Percentiles rank a stretch among this genome's conserved stretches.
These are phyloP conservation scores for Chascanopsetta lugubris DNA, from an alignment of 2,113 vertebrate genomes.

Conservation along the genomic window DNA sequence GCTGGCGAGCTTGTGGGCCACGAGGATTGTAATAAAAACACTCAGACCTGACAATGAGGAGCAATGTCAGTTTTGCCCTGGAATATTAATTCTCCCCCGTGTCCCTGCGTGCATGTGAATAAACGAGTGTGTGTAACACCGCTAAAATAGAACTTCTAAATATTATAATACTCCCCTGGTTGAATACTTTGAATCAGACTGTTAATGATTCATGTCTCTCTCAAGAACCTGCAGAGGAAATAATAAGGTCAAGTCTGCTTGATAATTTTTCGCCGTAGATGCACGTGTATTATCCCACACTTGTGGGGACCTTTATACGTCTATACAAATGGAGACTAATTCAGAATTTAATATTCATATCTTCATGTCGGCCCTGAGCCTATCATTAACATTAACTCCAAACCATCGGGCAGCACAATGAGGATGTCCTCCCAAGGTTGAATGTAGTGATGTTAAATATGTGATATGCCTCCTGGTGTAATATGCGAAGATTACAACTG, in stretches of 20 bases:
- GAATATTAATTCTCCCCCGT: neutral
- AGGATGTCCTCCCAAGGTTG: no score
- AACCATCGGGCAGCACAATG: neutral
- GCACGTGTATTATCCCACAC: neutral
- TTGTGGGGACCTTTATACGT: no score
- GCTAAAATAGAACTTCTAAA: neutral
- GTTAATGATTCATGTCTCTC: neutral
- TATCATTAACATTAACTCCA: neutral
- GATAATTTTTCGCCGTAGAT: neutral
- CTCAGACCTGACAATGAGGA: conserved; percentile 28
- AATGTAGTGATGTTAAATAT: no score
- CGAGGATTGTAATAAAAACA: conserved; percentile 56
- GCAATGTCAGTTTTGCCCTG: conserved; percentile 25
- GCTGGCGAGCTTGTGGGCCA: conserved; percentile 41
- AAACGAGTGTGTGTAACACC: neutral
- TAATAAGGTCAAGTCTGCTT: neutral
- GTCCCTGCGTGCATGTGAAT: neutral
- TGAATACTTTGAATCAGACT: neutral
- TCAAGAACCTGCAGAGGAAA: neutral
- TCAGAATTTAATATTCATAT: neutral
- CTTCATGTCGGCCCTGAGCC: neutral
- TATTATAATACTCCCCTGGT: neutral
- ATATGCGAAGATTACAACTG: no score
- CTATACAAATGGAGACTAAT: no score
- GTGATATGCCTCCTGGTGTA: no score